Base-by-base conservation (phyloP, 2,113 vertebrate genomes). In the Oreotrochilus melanogaster region DNA sequence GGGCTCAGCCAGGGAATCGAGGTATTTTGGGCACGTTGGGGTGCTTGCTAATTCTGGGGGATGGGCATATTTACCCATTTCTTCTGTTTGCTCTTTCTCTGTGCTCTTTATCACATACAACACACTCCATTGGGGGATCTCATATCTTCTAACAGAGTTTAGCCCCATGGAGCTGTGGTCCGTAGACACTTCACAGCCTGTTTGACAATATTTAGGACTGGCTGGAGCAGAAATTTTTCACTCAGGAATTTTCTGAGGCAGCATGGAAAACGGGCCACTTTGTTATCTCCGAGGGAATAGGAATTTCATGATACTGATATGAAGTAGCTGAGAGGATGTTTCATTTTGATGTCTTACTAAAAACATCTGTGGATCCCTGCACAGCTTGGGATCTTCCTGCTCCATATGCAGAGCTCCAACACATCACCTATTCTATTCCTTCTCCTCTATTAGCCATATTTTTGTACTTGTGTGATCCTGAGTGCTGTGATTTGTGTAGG, bases 321-420 rank as follows among this genome's bases (percentile, higher is more conserved):
- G 50, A 95, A 96, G 85, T 67, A 92, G 42, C 81, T 89, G 74
- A 95, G 35, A 72, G 17, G 50, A 93, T 65, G 39, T 76, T 93
- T 94, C 39, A 45, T 88, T 89, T 87, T 86, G 78, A 86, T 93
- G 78, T 70, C 82, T 82, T 82, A 87, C 25, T 47, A 79, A 65
- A 88, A 96, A 76, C 82, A 76, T 69, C 81, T 94, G 87, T 48
- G 31, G 28, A 66, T 64, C 71, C 31, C 66, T 72, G 18, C 0
- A 0, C 31, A 93, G 21, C 58, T 94, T 93, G 78, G 57, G 57
- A 70, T 79, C 24, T 67, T 13, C 31, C 18, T 22, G 9, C 28
- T 72, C 42, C 62, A 45, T 61, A 53, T 11, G 35, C 42, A 83
- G 66, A 90, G 24, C 48, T 82, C 45, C 15, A 42, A 17, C 14